A percentile compares a stretch with the other conserved stretches of the same genome.
Conservation (phyloP, 92 coral and sea anemone species). For the Zoanthus gigantus region DNA sequence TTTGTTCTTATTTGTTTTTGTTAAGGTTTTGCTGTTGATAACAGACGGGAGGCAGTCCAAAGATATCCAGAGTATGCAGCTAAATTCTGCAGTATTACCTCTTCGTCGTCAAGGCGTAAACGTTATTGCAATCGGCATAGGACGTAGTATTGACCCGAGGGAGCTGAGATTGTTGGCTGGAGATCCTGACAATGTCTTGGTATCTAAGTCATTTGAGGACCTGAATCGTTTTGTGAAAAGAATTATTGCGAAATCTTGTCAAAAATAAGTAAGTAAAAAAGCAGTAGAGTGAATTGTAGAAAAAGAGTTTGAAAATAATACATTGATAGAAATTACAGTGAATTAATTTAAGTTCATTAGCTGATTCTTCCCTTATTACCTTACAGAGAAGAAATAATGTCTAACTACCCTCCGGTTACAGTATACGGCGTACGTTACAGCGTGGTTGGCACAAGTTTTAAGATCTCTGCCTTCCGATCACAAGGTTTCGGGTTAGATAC, state of each 20-base stretch:
- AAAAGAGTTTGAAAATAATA: not conserved
- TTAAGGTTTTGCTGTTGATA: conserved; percentile 75
- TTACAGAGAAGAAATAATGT: no score
- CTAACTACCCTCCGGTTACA: no score
- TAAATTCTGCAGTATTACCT: conserved; percentile 75
- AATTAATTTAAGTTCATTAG: not conserved
- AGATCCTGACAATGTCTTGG: conserved; percentile 69
- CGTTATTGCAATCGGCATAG: conserved; percentile 85
- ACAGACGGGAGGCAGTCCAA: conserved; percentile 88
- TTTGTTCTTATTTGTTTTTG: not conserved
- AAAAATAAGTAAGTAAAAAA: conserved; percentile 19
- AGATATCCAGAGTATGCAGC: conserved; percentile 71
- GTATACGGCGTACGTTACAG: no score
- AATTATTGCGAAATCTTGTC: conserved; percentile 74
- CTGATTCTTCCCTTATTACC: no score
- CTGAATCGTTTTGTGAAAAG: conserved; percentile 77
- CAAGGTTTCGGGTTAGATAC: no score
- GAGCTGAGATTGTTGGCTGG: conserved; percentile 76
- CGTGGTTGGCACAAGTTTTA: no score
- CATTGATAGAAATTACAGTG: not conserved
- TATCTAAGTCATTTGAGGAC: conserved; percentile 71
- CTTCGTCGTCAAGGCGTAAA: conserved; percentile 77
- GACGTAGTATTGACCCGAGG: conserved; percentile 66
- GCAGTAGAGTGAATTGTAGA: not conserved
- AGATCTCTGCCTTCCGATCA: no score